phyloP scores from a whole-genome alignment of 2,888 invertebrate species.

The Platycheirus rosarum region DNA sequence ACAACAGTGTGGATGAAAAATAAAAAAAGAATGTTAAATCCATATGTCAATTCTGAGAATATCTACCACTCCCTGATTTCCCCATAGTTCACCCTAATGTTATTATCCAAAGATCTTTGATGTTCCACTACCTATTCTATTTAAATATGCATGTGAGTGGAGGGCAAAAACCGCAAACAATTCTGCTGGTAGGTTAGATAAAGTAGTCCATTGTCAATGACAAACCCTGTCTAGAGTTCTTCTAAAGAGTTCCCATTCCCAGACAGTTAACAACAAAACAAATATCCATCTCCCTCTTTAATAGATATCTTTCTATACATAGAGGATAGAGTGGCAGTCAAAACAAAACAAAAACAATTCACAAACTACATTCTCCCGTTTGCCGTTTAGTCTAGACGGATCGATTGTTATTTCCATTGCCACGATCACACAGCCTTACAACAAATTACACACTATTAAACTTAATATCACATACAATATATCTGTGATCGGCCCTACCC shows the following conservation, averaged over 20 bases:
- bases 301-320: constrained; percentile 41
- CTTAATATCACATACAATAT: constrained; percentile 19
- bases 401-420: constrained; percentile 57
- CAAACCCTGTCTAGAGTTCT: constrained; percentile 52
- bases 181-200: constrained; percentile 46
- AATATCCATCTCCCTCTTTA: constrained; percentile 39
- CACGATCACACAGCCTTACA: constrained; percentile 61
- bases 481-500: neutral
- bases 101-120: constrained; percentile 13
- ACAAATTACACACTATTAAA: constrained; percentile 43
- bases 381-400: constrained; percentile 73
- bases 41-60: constrained; percentile 39
- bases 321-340: constrained; percentile 5
- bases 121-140: constrained; percentile 37
- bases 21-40: constrained; percentile 46
- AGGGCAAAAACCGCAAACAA: constrained; percentile 32
- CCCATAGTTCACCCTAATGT: constrained; percentile 40
- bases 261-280: constrained; percentile 55
- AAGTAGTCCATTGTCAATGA: constrained; percentile 65
- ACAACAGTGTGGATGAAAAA: too few relatives aligned
- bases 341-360: constrained; percentile 48
- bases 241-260: constrained; percentile 34
- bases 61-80: neutral
- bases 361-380: constrained; percentile 63
- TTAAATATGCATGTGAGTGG: constrained; percentile 22